Conservation (phyloP, 2,113 vertebrate genomes). For the Dicaeum eximium region DNA sequence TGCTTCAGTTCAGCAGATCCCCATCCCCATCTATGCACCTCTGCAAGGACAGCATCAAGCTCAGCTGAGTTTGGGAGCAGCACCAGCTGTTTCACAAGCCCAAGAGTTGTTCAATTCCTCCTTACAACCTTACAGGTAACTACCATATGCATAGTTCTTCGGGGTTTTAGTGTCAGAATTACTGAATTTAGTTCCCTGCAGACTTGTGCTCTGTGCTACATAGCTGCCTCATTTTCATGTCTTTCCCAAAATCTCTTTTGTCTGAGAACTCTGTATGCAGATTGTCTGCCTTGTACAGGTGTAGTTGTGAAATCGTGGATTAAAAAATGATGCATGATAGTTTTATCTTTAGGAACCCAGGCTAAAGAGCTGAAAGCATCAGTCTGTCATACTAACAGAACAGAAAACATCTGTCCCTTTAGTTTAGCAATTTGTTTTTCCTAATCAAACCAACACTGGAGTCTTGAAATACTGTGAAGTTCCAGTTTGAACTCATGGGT, state of each 20-base stretch:
- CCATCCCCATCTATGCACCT: constrained; percentile 92
- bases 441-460: neutral
- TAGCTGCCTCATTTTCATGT: neutral
- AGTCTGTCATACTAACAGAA: neutral
- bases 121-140: constrained; percentile 90
- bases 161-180: neutral
- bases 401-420: neutral
- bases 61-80: constrained; percentile 85
- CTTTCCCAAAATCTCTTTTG: neutral
- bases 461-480: neutral
- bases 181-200: neutral
- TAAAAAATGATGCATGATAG: neutral
- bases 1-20: constrained; percentile 92
- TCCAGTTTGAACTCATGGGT: neutral
- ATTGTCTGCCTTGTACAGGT: neutral
- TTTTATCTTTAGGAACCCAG: neutral
- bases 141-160: neutral
- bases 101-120: constrained; percentile 95
- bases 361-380: neutral
- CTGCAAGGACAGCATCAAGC: constrained; percentile 91
- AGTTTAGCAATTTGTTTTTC: neutral
- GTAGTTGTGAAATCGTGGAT: accelerated
- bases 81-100: constrained; percentile 91
- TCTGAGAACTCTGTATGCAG: neutral
- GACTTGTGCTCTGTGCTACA: neutral